Conservation (phyloP, 2,113 vertebrate genomes). For the Taxidea taxus region DNA sequence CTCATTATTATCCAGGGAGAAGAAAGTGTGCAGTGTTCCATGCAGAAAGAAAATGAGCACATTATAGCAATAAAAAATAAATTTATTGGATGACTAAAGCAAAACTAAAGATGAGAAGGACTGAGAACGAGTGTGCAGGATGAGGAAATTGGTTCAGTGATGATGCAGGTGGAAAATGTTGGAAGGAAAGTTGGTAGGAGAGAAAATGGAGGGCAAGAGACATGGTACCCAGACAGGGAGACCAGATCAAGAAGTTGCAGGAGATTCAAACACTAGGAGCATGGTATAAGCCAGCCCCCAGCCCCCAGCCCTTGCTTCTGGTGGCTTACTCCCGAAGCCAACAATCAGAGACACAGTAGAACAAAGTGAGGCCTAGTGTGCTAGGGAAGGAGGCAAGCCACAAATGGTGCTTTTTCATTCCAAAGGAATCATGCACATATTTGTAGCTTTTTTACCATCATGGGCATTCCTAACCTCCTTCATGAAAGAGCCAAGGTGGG, state of each 20-base stretch:
- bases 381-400: background rate
- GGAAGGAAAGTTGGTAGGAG: background rate
- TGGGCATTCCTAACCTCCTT: background rate
- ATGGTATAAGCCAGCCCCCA: background rate
- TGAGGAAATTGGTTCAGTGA: background rate
- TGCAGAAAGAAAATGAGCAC: background rate
- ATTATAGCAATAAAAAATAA: background rate
- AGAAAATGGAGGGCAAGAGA: background rate
- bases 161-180: background rate
- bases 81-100: background rate
- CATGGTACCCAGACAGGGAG: too few species aligned
- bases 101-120: background rate
- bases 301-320: too few species aligned
- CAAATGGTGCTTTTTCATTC: background rate
- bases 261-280: background rate
- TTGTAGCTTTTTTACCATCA: background rate
- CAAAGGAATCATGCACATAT: background rate
- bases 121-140: background rate
- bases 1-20: too few species aligned
- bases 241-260: background rate
- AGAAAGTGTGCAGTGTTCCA: background rate
- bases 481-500: background rate
- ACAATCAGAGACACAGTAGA: too few species aligned
- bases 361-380: background rate
- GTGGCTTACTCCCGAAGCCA: background rate